phyloP scores from a whole-genome alignment of 1,140 invertebrate genomes.

The Bactericera cockerelli region DNA sequence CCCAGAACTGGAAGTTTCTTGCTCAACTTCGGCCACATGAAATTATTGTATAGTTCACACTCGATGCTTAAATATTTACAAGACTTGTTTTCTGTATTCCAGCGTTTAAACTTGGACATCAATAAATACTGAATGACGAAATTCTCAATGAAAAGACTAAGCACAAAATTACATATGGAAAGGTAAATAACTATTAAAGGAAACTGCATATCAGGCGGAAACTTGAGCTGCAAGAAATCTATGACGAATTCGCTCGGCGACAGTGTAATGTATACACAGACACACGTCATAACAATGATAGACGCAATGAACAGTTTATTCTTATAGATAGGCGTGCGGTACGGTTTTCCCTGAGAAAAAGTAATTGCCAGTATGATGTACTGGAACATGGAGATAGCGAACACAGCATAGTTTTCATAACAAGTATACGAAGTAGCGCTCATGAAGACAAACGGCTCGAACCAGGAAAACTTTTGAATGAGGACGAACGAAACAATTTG shows the following conservation, averaged over 20 bases:
- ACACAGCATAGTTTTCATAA: constrained; percentile 74
- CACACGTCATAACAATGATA: constrained; percentile 40
- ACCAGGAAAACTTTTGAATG: constrained; percentile 55
- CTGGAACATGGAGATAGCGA: constrained; percentile 76
- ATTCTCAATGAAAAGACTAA: constrained; percentile 20
- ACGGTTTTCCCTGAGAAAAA: constrained; percentile 82
- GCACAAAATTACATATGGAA: constrained; percentile 37
- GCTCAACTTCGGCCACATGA: background rate
- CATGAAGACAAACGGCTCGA: constrained; percentile 37
- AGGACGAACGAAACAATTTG: constrained; percentile 48
- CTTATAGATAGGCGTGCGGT: constrained; percentile 64
- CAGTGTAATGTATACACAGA: constrained; percentile 52
- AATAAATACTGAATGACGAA: constrained; percentile 1
- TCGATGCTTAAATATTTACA: background rate
- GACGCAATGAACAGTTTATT: constrained; percentile 52
- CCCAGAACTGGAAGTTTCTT: background rate
- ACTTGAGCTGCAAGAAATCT: constrained; percentile 41
- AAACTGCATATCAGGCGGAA: constrained; percentile 47
- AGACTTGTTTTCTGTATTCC: background rate
- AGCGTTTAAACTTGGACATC: background rate
- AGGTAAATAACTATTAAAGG: constrained; percentile 42
- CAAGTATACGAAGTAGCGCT: constrained; percentile 35
- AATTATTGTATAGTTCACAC: background rate
- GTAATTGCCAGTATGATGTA: constrained; percentile 80
- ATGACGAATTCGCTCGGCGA: constrained; percentile 46